phyloP scores from a whole-genome alignment of 1,140 invertebrate species.

The Ptiloglossa arizonensis region DNA sequence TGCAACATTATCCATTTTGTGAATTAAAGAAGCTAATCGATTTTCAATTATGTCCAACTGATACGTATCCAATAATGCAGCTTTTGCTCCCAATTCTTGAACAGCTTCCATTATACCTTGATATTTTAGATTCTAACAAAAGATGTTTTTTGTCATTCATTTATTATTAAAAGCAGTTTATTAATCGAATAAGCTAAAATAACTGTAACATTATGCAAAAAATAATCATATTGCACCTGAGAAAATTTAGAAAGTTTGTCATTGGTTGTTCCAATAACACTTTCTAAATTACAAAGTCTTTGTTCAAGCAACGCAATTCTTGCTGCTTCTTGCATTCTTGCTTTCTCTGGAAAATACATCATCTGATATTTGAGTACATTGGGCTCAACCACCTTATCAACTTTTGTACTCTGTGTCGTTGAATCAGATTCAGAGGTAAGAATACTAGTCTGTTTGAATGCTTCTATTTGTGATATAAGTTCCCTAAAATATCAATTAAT shows the following conservation, averaged over 20 bases:
- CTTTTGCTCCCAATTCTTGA: conserved; percentile 88
- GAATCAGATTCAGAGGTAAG: conserved; percentile 40
- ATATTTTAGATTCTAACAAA: conserved; percentile 69
- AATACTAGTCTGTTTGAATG: conserved; percentile 71
- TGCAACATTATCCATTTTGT: conserved; percentile 89
- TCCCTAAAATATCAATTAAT: conserved; percentile 67
- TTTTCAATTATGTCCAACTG: conserved; percentile 93
- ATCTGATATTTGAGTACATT: conserved; percentile 78
- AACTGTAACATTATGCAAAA: not conserved
- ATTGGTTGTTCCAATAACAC: conserved; percentile 72
- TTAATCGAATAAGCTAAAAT: not conserved
- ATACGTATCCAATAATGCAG: conserved; percentile 89
- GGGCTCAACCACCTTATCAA: conserved; percentile 51
- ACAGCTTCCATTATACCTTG: conserved; percentile 86
- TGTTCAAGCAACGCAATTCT: conserved; percentile 75
- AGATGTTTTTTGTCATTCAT: conserved; percentile 29
- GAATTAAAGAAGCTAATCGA: conserved; percentile 86
- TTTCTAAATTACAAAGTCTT: conserved; percentile 76
- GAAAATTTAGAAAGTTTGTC: conserved; percentile 76
- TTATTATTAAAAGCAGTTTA: conserved; percentile 22
- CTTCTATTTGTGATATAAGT: conserved; percentile 75
- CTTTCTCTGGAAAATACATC: conserved; percentile 78
- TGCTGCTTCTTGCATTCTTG: conserved; percentile 72
- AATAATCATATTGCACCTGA: conserved; percentile 62
- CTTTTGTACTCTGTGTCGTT: conserved; percentile 25